Conservation (phyloP, 2,797 vertebrate species). For the Sparidentex hasta region DNA sequence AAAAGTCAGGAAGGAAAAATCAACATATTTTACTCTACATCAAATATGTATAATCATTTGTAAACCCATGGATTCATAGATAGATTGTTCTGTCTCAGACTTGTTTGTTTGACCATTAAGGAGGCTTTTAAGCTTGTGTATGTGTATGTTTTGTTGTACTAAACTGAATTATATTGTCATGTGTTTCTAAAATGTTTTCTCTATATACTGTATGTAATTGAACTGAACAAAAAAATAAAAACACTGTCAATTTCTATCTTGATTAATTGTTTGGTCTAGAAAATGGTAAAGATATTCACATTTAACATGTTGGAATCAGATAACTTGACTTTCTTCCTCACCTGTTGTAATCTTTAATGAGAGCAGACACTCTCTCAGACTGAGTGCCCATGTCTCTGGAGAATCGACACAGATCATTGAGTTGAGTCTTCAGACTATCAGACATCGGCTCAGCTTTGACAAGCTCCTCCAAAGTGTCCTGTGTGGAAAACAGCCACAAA, state of each 20-base stretch:
- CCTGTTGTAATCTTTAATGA: slow-evolving; percentile 98
- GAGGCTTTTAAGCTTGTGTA: not conserved
- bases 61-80: not conserved
- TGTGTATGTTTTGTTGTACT: not conserved
- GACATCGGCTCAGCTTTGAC: slow-evolving; percentile 91
- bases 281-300: too few species aligned
- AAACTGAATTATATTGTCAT: not conserved
- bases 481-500: slow-evolving; percentile 21
- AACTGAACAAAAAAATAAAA: too few species aligned
- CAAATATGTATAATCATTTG: not conserved
- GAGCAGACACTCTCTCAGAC: slow-evolving; percentile 92
- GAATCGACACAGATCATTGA: slow-evolving; percentile 96
- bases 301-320: too few species aligned
- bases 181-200: too few species aligned
- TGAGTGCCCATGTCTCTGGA: slow-evolving; percentile 93
- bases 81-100: not conserved
- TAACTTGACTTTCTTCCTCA: slow-evolving; percentile 56
- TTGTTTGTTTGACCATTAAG: not conserved
- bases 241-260: too few species aligned
- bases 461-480: slow-evolving; percentile 92
- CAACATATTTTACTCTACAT: not conserved
- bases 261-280: too few species aligned
- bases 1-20: not conserved
- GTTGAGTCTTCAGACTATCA: slow-evolving; percentile 93
- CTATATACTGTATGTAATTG: too few species aligned